Conservation (phyloP, 2,888 invertebrate genomes). For the Leucophora obtusa region DNA sequence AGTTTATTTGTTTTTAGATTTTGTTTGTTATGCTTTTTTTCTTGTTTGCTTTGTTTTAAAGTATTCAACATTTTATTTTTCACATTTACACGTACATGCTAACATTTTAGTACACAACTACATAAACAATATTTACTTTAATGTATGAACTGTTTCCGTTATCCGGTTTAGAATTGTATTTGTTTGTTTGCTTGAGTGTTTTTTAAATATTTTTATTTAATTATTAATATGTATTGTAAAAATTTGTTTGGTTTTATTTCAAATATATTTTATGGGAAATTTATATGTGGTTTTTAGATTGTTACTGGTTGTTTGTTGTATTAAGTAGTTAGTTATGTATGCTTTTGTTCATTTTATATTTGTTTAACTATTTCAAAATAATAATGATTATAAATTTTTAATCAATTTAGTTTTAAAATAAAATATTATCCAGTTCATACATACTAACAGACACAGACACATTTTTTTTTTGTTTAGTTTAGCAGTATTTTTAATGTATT, state of each 20-base stretch:
- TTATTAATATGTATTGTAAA: constrained; percentile 20
- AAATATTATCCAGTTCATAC: constrained; percentile 45
- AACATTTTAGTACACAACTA: constrained; percentile 35
- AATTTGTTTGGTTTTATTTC: constrained; percentile 15
- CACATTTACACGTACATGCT: constrained; percentile 44
- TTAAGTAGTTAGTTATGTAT: constrained; percentile 23
- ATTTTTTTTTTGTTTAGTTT: constrained; percentile 22
- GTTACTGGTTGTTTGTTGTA: constrained; percentile 22
- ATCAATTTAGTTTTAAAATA: constrained; percentile 35
- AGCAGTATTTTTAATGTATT: constrained; percentile 12
- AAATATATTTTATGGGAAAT: constrained; percentile 37
- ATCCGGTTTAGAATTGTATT: constrained; percentile 26
- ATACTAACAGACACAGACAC: constrained; percentile 50
- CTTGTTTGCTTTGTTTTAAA: constrained; percentile 24
- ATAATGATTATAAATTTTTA: constrained; percentile 24
- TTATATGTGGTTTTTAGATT: constrained; percentile 11
- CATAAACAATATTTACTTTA: constrained; percentile 34
- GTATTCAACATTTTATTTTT: constrained; percentile 21
- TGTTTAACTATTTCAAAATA: constrained; percentile 37
- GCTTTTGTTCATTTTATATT: constrained; percentile 17
- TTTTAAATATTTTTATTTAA: constrained; percentile 6
- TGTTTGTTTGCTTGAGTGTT: constrained; percentile 13
- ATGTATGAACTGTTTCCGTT: constrained; percentile 43
- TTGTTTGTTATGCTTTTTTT: constrained; percentile 5
- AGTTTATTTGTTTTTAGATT: constrained; percentile 30